These are phyloP conservation scores for Phoxinus dragarum DNA, from an alignment of 2,797 vertebrate genomes.

Conservation along the genomic window DNA sequence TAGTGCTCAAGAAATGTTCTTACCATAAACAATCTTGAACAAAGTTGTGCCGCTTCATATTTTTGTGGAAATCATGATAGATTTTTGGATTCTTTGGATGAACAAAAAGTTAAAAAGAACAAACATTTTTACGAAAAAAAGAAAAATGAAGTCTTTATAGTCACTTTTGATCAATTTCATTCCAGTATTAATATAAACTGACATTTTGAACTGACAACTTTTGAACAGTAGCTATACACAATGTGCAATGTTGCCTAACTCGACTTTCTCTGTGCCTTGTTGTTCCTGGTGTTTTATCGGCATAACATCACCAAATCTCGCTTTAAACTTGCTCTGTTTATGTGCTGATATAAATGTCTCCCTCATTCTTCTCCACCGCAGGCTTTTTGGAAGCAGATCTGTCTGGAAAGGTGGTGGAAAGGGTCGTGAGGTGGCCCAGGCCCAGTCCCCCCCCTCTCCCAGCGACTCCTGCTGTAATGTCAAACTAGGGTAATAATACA, in stretches of 20 bases:
- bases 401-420: conserved; percentile 63
- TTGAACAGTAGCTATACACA: background rate
- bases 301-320: background rate
- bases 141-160: background rate
- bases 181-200: background rate
- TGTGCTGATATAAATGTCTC: conserved; percentile 36
- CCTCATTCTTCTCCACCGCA: conserved; percentile 54
- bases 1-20: background rate
- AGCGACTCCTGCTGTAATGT: conserved; percentile 79
- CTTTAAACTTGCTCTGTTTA: conserved; percentile 11
- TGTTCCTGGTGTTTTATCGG: background rate
- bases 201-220: background rate
- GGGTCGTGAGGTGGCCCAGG: conserved; percentile 72
- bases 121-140: background rate
- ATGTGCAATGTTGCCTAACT: background rate
- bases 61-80: background rate
- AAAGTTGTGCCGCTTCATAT: background rate
- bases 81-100: background rate
- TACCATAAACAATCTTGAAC: background rate
- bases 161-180: background rate
- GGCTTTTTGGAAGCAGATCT: conserved; percentile 72
- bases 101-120: background rate
- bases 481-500: conserved; percentile 77
- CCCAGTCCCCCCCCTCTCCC: conserved; percentile 72
- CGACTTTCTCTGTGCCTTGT: background rate